Conservation (phyloP, 2,888 invertebrate genomes). For the Mimachlamys varia region DNA sequence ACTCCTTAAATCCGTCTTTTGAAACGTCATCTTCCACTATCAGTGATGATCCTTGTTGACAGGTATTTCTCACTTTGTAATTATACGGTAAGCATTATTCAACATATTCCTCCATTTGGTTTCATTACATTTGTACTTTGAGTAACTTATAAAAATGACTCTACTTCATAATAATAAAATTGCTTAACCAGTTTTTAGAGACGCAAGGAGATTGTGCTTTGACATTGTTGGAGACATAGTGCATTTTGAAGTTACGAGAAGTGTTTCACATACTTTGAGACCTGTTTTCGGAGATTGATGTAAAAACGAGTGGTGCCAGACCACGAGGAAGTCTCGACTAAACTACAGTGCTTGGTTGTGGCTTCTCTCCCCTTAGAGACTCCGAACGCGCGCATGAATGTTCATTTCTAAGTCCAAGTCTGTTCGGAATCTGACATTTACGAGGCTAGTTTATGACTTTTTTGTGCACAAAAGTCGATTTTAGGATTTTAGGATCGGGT, state of each 20-base stretch:
- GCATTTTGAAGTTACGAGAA: neutral
- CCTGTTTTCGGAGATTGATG: neutral
- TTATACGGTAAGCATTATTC: no score
- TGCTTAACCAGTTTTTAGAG: no score
- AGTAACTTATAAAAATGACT: no score
- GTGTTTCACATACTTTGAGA: neutral
- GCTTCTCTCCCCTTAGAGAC: constrained; percentile 31
- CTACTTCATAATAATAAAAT: no score
- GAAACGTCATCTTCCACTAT: no score
- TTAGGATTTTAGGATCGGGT: constrained; percentile 21
- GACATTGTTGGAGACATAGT: neutral
- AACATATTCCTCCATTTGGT: no score
- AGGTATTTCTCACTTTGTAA: no score
- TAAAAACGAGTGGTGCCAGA: neutral
- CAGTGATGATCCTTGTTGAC: no score
- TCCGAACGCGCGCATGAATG: neutral
- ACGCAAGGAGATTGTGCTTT: no score
- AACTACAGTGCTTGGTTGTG: neutral
- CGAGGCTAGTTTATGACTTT: constrained; percentile 32
- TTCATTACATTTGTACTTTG: no score
- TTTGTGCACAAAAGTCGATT: constrained; percentile 36
- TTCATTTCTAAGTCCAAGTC: constrained; percentile 28
- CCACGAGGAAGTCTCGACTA: neutral
- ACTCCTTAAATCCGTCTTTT: no score
- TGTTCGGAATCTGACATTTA: constrained; percentile 22